Evolutionary conservation across 2,797 vertebrate species (phyloP).

Genomic region (Knipowitschia caucasica): DNA sequence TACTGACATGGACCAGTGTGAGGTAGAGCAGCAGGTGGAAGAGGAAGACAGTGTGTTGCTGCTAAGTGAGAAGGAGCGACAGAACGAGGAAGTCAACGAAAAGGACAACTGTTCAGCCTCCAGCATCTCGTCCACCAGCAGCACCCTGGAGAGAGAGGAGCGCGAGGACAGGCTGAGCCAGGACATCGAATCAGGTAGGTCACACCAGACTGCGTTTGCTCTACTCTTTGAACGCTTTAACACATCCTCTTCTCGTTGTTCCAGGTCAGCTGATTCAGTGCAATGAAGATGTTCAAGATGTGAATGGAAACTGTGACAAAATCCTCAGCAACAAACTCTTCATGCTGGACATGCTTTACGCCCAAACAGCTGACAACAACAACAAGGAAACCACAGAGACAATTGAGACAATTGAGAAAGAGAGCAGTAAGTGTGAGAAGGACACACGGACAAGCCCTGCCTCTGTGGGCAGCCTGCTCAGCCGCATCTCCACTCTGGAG

Average conservation of each 20-base stretch:
- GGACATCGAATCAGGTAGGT: conserved; percentile 83
- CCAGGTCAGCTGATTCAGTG: conserved; percentile 83
- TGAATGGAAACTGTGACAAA: conserved; percentile 85
- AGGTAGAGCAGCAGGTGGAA: conserved; percentile 75
- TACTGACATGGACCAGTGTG: conserved; percentile 70
- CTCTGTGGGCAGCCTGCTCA: conserved; percentile 81
- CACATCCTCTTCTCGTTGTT: conserved; percentile 36
- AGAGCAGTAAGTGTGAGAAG: conserved; percentile 70
- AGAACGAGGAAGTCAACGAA: conserved; percentile 96
- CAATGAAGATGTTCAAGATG: conserved; percentile 76
- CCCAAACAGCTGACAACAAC: conserved; percentile 78
- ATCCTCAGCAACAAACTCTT: conserved; percentile 90
- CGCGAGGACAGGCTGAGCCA: conserved; percentile 85
- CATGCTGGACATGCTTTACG: conserved; percentile 96
- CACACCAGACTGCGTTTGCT: neutral
- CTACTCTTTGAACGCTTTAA: neutral
- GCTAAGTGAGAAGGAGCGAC: conserved; percentile 95
- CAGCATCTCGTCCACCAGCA: conserved; percentile 96
- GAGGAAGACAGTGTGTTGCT: conserved; percentile 80
- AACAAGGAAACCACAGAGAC: conserved; percentile 73
- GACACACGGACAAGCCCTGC: conserved; percentile 73
- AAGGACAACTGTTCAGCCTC: conserved; percentile 98
- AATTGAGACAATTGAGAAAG: conserved; percentile 71
- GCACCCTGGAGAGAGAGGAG: conserved; percentile 95
- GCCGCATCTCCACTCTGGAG: conserved; percentile 89